Percentiles rank a stretch among this genome's conserved stretches.
phyloP scores from a whole-genome alignment of 1,140 invertebrate genomes.

The Oreohelix idahoensis region DNA sequence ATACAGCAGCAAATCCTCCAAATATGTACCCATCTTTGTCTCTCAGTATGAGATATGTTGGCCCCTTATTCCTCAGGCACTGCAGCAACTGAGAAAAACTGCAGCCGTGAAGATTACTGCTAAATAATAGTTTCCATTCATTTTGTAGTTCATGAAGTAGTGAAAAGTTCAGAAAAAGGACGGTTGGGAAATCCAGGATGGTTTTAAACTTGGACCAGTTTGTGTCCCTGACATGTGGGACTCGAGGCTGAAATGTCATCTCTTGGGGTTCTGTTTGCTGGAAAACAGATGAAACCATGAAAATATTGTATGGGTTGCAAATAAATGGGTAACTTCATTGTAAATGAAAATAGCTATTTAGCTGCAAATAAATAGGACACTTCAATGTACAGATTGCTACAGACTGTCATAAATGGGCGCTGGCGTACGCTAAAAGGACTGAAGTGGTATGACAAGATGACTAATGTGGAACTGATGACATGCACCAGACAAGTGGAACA shows the following conservation, averaged over 20 bases:
- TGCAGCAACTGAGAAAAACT: conserved; percentile 71
- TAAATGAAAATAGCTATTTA: too few species aligned
- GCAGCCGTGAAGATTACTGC: conserved; percentile 65
- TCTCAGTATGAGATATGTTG: conserved; percentile 72
- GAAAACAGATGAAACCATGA: background rate
- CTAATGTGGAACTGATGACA: too few species aligned
- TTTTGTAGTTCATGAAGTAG: conserved; percentile 60
- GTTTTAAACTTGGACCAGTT: conserved; percentile 55
- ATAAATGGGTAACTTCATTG: too few species aligned
- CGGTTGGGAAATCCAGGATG: conserved; percentile 58
- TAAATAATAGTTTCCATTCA: conserved; percentile 71
- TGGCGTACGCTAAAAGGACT: too few species aligned
- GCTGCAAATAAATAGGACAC: too few species aligned
- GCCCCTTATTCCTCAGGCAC: conserved; percentile 62
- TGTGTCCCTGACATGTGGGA: conserved; percentile 53
- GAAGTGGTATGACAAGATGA: too few species aligned
- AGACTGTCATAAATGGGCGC: too few species aligned
- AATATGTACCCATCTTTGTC: conserved; percentile 88
- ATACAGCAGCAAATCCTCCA: conserved; percentile 86
- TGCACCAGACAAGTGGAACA: too few species aligned
- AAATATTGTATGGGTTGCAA: background rate
- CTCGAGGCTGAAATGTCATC: conserved; percentile 41
- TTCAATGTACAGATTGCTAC: too few species aligned
- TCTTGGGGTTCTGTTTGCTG: conserved; percentile 25
- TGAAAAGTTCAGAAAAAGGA: conserved; percentile 66